These are phyloP conservation scores for Bombylius major DNA, from an alignment of 2,888 invertebrate genomes.

Conservation along the genomic window DNA sequence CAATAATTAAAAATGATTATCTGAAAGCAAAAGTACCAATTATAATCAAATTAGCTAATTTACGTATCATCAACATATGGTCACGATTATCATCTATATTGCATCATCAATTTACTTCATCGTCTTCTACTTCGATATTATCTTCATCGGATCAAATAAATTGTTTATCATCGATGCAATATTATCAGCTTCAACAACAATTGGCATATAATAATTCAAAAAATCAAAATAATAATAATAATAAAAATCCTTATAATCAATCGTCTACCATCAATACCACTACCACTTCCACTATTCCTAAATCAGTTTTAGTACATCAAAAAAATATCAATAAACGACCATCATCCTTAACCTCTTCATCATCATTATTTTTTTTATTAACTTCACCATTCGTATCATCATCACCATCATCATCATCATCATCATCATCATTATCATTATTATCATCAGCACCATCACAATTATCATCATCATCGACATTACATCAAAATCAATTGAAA, in stretches of 20 bases:
- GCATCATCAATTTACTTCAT: background rate
- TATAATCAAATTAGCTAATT: constrained; percentile 19
- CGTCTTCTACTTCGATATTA: background rate
- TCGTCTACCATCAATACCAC: background rate
- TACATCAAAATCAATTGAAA: constrained; percentile 5
- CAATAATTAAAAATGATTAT: background rate
- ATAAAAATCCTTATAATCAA: background rate
- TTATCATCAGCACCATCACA: background rate
- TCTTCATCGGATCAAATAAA: constrained; percentile 1
- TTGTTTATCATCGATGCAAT: constrained; percentile 1
- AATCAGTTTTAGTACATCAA: too few relatives aligned
- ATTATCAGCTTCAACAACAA: constrained; percentile 1
- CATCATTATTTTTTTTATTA: background rate
- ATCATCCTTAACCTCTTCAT: background rate
- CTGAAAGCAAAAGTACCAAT: constrained; percentile 16
- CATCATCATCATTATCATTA: constrained; percentile 1
- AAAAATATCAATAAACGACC: background rate
- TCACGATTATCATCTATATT: constrained; percentile 1
- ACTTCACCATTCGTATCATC: background rate
- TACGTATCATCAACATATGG: constrained; percentile 17
- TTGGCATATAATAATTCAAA: background rate
- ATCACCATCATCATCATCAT: background rate
- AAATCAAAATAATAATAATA: background rate
- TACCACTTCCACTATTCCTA: background rate
- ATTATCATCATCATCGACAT: constrained; percentile 6